Conservation (phyloP, 2,113 vertebrate genomes). For the Nannobrachium achirus region DNA sequence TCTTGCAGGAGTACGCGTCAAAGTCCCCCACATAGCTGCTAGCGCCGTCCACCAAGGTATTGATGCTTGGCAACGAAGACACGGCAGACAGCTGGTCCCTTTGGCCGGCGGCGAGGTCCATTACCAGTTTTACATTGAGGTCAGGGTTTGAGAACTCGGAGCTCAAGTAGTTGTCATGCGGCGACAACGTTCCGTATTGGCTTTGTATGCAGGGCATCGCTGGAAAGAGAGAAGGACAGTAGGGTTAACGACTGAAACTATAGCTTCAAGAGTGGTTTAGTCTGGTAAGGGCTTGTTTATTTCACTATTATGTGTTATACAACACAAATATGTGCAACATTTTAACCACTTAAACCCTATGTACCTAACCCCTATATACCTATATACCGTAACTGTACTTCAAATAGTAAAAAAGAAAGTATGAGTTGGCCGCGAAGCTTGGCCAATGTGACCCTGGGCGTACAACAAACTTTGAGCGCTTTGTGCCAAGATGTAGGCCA, state of each 20-base stretch:
- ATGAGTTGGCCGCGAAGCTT: too few species aligned
- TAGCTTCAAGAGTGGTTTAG: too few species aligned
- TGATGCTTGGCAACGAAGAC: slow-evolving; percentile 92
- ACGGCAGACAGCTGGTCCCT: slow-evolving; percentile 79
- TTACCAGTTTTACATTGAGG: slow-evolving; percentile 82
- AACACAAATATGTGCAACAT: too few species aligned
- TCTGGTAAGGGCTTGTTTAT: too few species aligned
- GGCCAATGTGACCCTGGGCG: too few species aligned
- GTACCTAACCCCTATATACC: too few species aligned
- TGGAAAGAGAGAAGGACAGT: slow-evolving; percentile 55
- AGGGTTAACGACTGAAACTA: slow-evolving; percentile 13
- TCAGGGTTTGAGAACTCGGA: slow-evolving; percentile 86
- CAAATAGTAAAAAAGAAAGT: too few species aligned
- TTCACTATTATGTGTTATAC: too few species aligned
- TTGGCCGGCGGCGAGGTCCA: slow-evolving; percentile 85
- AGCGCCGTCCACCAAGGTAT: slow-evolving; percentile 90
- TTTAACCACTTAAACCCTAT: too few species aligned
- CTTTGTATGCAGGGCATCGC: slow-evolving; percentile 97
- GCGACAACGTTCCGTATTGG: slow-evolving; percentile 84
- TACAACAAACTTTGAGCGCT: too few species aligned
- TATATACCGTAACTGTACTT: too few species aligned
- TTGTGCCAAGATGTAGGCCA: too few species aligned
- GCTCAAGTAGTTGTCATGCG: slow-evolving; percentile 82
- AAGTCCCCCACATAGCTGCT: slow-evolving; percentile 90
- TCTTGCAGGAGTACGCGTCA: slow-evolving; percentile 91